These are phyloP conservation scores for Alviniconcha marisindica DNA, from an alignment of 1,140 invertebrate genomes.

Conservation along the genomic window DNA sequence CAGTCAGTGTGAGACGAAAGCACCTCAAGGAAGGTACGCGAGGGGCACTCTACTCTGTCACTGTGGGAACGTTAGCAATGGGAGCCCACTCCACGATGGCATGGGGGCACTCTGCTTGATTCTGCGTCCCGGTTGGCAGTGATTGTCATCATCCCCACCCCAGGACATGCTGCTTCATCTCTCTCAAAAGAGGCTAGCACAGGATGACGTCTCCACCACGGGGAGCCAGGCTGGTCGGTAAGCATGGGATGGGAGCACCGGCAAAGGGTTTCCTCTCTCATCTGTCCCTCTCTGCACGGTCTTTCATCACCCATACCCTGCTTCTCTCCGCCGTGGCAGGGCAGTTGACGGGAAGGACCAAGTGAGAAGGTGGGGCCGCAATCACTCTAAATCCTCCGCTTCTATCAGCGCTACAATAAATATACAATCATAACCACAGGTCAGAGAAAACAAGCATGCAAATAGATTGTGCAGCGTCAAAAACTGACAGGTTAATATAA, in stretches of 20 bases:
- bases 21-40: too few species aligned
- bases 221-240: neutral
- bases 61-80: too few species aligned
- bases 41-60: too few species aligned
- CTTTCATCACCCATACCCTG: neutral
- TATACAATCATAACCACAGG: constrained; percentile 27
- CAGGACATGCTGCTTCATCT: neutral
- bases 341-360: neutral
- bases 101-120: too few species aligned
- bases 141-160: too few species aligned
- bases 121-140: too few species aligned
- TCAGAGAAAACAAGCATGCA: constrained; percentile 27
- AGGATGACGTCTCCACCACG: neutral
- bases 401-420: constrained; percentile 43
- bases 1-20: too few species aligned
- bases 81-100: too few species aligned
- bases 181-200: neutral
- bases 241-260: neutral
- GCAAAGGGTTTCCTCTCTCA: neutral
- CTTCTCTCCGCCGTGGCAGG: neutral
- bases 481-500: too few species aligned
- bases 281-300: neutral
- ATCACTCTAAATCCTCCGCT: constrained; percentile 42
- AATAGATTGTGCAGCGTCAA: too few species aligned
- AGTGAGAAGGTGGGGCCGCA: constrained; percentile 21